Base-by-base conservation (phyloP, 2,797 vertebrate species). In the Yasuhikotakia modesta region DNA sequence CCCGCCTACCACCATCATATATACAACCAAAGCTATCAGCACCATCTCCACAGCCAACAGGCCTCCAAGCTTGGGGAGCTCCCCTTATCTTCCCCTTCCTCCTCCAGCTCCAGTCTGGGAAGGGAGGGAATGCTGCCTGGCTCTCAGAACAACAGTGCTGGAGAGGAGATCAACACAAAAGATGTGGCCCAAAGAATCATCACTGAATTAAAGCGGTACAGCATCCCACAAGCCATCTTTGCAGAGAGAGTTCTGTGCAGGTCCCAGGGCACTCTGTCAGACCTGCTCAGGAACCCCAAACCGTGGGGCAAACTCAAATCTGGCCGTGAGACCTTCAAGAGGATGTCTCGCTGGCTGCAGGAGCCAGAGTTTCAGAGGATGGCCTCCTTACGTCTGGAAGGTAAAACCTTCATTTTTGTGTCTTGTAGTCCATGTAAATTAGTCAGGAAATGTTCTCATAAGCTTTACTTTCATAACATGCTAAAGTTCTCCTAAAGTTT, bases 231-330 rank as follows among this genome's bases (percentile, higher is more conserved):
- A 87, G 94, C 94, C 82, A 94, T 95, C 88, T 95, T 95, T 6
- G 94, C 94, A 0, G 93, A 94, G 88, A 88, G 94, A 86, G 94
- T 95, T 70, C 90, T 95, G 81, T 94, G 94, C 80, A 85, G 94
- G 83, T 95, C 94, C 63, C 94, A 95, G 88, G 94, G 94, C 78
- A 95, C 94, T 0, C 87, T 95, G 84, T 95, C 94, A 3, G 94
- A 95, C 89, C 94, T 95, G 83, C 92, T 95, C 86, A 91, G 94
- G 88, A 95, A 95, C 90, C 94, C 94, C 82, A 95, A 95, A 83
- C 94, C 94, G 73, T 95, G 94, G 94, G 92, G 92, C 86, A 95
- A 95, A 86, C 94, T 95, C 85, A 95, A 95, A 89, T 95, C 94
- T 0, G 94, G 94, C 83, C 91, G 94, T 8, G 94, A 95, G 91